Evolutionary conservation across 2,888 invertebrate species (phyloP).

Genomic region (Unio delphinus): DNA sequence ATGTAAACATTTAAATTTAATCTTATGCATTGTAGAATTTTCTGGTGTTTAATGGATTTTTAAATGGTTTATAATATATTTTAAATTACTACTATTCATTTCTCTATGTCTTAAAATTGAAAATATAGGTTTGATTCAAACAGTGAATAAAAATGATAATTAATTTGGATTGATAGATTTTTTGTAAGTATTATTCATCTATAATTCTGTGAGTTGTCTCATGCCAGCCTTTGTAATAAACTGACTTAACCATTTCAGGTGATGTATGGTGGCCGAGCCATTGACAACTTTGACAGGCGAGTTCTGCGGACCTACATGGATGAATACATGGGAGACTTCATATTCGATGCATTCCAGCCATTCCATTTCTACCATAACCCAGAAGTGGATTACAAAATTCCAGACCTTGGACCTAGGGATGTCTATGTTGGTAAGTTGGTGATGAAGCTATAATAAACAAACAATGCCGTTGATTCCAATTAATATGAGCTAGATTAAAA

Average conservation of each 20-base stretch:
- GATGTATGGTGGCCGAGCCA: conserved; percentile 95
- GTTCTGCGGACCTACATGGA: conserved; percentile 91
- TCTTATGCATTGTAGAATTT: too few relatives aligned
- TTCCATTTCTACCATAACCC: conserved; percentile 89
- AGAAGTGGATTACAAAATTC: conserved; percentile 84
- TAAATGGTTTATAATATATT: too few relatives aligned
- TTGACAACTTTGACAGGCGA: conserved; percentile 91
- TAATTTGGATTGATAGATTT: not conserved
- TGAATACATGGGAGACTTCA: conserved; percentile 94
- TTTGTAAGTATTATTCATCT: not conserved
- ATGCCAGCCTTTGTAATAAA: not conserved
- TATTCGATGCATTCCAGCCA: conserved; percentile 91
- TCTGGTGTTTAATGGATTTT: too few relatives aligned
- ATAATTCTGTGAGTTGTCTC: not conserved
- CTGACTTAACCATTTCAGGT: conserved; percentile 75
- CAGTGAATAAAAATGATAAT: too few relatives aligned
- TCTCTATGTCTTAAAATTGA: too few relatives aligned
- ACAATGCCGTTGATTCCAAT: too few relatives aligned
- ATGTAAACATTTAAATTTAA: too few relatives aligned
- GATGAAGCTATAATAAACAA: not conserved
- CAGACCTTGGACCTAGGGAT: conserved; percentile 73
- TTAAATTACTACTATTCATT: too few relatives aligned
- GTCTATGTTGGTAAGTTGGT: conserved; percentile 64
- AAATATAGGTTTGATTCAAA: too few relatives aligned
- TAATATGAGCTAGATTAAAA: too few relatives aligned